Evolutionary conservation across 2,113 vertebrate genomes (phyloP).

Genomic region (Embiotoca jacksoni): DNA sequence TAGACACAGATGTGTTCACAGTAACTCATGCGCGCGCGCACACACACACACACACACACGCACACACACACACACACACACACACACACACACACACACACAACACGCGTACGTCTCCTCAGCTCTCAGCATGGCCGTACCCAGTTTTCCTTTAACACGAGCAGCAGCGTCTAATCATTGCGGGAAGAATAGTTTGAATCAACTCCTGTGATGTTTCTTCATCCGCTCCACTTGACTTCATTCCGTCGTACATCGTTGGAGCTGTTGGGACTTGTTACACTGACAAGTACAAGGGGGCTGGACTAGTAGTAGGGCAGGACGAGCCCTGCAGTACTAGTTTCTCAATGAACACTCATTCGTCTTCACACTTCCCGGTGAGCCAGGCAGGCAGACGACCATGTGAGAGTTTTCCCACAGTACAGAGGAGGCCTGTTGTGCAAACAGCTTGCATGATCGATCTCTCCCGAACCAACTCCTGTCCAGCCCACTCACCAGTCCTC

Average conservation of each 20-base stretch:
- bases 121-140: conserved; percentile 57
- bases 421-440: conserved; percentile 64
- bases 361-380: conserved; percentile 26
- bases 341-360: conserved; percentile 61
- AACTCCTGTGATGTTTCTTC: conserved; percentile 26
- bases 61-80: background rate
- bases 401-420: conserved; percentile 74
- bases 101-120: conserved; percentile 11
- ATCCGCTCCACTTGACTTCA: conserved; percentile 25
- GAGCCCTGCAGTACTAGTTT: conserved; percentile 41
- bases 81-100: background rate
- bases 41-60: background rate
- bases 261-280: conserved; percentile 77
- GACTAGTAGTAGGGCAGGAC: conserved; percentile 43
- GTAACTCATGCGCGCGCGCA: too few relatives aligned
- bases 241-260: conserved; percentile 60
- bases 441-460: conserved; percentile 51
- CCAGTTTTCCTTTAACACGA: conserved; percentile 33
- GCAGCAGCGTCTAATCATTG: conserved; percentile 36
- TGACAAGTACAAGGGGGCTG: conserved; percentile 60
- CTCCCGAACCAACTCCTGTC: conserved; percentile 30
- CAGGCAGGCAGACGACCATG: conserved; percentile 34
- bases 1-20: conserved; percentile 7
- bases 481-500: conserved; percentile 19
- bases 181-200: conserved; percentile 40